Conservation (phyloP, 2,888 invertebrate species). For the Geotrupes spiniger region DNA sequence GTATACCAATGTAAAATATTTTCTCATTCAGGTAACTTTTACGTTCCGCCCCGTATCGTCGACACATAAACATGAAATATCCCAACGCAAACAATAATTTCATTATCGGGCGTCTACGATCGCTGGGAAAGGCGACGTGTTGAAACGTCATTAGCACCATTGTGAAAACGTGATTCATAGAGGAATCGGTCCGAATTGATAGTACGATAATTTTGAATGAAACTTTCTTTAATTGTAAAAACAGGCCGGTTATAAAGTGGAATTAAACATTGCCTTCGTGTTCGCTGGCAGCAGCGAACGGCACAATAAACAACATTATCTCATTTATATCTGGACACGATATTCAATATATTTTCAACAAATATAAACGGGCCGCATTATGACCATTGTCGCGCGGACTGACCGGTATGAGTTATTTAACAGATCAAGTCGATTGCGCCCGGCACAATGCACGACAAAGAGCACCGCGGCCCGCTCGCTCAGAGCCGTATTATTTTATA, state of each 20-base stretch:
- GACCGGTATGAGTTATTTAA: slow-evolving; percentile 27
- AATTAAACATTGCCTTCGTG: neutral
- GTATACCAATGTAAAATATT: too few relatives aligned
- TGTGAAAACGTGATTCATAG: too few relatives aligned
- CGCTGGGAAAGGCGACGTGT: too few relatives aligned
- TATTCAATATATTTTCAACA: slow-evolving; percentile 20
- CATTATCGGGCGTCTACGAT: too few relatives aligned
- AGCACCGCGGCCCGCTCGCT: slow-evolving; percentile 5
- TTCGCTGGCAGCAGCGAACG: slow-evolving; percentile 9
- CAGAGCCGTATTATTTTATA: slow-evolving; percentile 15
- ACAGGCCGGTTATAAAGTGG: neutral
- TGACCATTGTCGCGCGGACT: slow-evolving; percentile 13
- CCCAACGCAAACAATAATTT: too few relatives aligned
- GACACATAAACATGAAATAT: too few relatives aligned
- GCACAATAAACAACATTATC: slow-evolving; percentile 19
- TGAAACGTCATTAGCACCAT: too few relatives aligned
- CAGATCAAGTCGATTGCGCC: slow-evolving; percentile 22
- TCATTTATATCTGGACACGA: slow-evolving; percentile 17
- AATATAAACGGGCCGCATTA: slow-evolving; percentile 19
- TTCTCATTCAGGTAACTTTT: too few relatives aligned
- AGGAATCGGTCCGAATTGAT: too few relatives aligned
- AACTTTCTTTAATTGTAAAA: slow-evolving; percentile 14
- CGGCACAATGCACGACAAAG: slow-evolving; percentile 16
- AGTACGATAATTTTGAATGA: too few relatives aligned
- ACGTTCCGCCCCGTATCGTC: too few relatives aligned